Evolutionary conservation across 2,113 vertebrate genomes (phyloP).

Genomic region (Echinops telfairi): DNA sequence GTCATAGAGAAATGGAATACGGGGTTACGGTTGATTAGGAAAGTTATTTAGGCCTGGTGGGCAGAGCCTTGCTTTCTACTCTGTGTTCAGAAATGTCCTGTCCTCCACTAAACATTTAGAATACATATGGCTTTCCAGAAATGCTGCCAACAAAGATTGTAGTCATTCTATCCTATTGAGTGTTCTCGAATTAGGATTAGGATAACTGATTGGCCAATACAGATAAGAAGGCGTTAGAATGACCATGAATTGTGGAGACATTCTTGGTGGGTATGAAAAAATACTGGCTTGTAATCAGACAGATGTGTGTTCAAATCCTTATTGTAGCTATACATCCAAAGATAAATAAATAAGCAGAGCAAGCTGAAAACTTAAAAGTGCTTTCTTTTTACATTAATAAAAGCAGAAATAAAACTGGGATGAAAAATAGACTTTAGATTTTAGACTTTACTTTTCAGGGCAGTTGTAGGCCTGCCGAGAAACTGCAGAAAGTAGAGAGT

Average conservation of each 20-base stretch:
- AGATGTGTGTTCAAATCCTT: neutral
- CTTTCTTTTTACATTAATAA: neutral
- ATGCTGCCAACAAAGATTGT: neutral
- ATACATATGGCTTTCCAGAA: neutral
- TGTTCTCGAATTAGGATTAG: neutral
- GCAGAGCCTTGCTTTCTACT: neutral
- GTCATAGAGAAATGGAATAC: neutral
- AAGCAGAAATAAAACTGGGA: neutral
- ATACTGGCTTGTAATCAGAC: no score
- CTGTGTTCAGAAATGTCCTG: neutral
- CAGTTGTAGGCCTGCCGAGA: no score
- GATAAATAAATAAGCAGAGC: neutral
- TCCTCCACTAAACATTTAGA: neutral
- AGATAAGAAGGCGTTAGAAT: neutral
- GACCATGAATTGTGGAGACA: neutral
- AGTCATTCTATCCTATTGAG: neutral
- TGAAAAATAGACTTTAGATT: no score
- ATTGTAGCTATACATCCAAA: neutral
- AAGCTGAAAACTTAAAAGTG: neutral
- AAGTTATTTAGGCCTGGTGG: neutral
- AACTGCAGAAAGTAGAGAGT: no score
- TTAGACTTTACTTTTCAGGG: no score
- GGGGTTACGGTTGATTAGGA: neutral
- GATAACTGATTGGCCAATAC: neutral
- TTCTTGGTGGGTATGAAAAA: neutral